Conservation (phyloP, 2,888 invertebrate species). For the Tipula unca region DNA sequence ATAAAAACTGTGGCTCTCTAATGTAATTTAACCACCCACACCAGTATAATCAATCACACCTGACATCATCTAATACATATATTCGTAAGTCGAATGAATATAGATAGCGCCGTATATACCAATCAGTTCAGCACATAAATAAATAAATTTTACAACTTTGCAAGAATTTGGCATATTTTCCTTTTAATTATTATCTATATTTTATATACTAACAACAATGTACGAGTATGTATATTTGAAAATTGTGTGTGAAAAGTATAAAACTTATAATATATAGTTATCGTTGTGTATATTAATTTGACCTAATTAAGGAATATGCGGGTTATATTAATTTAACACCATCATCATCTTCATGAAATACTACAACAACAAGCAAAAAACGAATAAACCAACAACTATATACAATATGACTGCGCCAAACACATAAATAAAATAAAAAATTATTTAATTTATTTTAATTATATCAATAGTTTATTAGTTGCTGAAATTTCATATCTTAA, state of each 20-base stretch:
- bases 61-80: background rate
- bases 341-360: background rate
- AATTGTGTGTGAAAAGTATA: background rate
- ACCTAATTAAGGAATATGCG: background rate
- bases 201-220: background rate
- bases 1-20: too few species aligned
- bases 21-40: background rate
- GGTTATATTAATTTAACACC: constrained; percentile 8
- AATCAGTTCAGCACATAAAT: background rate
- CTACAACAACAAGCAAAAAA: background rate
- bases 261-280: background rate
- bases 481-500: background rate
- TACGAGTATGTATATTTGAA: background rate
- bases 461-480: background rate
- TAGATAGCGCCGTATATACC: background rate
- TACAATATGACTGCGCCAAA: background rate
- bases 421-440: background rate
- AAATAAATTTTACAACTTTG: background rate
- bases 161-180: background rate
- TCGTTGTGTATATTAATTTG: background rate
- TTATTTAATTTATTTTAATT: constrained; percentile 14
- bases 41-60: background rate
- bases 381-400: background rate
- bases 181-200: background rate
- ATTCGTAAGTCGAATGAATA: background rate